Evolutionary conservation across 2,113 vertebrate species (phyloP).

Genomic region (Carollia perspicillata): DNA sequence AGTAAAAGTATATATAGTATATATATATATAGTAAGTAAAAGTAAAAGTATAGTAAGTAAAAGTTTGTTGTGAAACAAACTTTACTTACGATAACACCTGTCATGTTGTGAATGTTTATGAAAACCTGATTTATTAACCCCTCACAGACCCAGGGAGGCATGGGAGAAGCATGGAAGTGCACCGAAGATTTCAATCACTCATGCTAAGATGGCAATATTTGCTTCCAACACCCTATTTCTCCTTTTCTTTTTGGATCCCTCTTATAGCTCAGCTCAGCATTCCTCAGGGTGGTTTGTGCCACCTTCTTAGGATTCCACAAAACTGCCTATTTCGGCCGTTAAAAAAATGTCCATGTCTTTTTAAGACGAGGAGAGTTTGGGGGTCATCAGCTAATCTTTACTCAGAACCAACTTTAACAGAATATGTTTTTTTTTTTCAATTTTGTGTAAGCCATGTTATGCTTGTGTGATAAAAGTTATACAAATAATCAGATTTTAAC

Average conservation of each 20-base stretch:
- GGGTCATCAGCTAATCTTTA: background rate
- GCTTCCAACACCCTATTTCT: background rate
- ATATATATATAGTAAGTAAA: no score
- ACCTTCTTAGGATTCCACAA: background rate
- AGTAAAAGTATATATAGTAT: no score
- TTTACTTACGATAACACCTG: background rate
- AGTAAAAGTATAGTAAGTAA: no score
- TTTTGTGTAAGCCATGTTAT: background rate
- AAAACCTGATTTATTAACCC: background rate
- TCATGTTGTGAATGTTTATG: background rate
- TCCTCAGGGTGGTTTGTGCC: background rate
- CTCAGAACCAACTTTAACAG: background rate
- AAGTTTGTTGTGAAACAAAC: no score
- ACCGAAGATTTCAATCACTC: background rate
- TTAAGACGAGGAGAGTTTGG: background rate
- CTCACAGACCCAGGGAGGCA: no score
- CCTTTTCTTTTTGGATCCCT: background rate
- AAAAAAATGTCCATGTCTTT: background rate
- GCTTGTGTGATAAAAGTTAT: background rate
- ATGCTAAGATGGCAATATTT: background rate
- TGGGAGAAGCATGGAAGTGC: background rate
- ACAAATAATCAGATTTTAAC: background rate
- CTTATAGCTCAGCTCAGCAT: background rate
- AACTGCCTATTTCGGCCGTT: background rate
- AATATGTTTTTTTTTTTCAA: background rate